These are phyloP conservation scores for Champsocephalus esox DNA, from an alignment of 2,797 vertebrate species.

Conservation along the genomic window DNA sequence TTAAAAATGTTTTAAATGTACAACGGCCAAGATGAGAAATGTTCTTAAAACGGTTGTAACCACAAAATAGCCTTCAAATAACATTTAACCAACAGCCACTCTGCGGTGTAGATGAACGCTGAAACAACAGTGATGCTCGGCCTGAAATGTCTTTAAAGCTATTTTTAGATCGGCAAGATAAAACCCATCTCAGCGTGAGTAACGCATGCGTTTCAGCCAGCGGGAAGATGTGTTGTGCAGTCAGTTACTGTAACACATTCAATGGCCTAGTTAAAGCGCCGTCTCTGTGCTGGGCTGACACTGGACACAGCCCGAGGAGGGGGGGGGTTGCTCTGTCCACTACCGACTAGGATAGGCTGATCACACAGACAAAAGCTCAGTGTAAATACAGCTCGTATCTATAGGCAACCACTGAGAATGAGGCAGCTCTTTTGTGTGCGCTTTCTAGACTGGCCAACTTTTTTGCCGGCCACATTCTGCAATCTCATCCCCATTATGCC, in stretches of 20 bases:
- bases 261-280: slow-evolving; percentile 75
- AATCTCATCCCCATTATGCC: slow-evolving; percentile 71
- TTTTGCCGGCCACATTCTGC: slow-evolving; percentile 70
- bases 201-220: slow-evolving; percentile 70
- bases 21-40: background rate
- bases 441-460: slow-evolving; percentile 71
- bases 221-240: slow-evolving; percentile 69
- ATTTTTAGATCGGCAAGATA: slow-evolving; percentile 79
- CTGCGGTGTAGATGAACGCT: slow-evolving; percentile 19
- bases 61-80: background rate
- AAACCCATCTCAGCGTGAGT: slow-evolving; percentile 71
- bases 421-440: slow-evolving; percentile 76
- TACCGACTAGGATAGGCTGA: slow-evolving; percentile 63
- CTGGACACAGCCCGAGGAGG: slow-evolving; percentile 33
- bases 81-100: slow-evolving; percentile 6
- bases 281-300: slow-evolving; percentile 47
- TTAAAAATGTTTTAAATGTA: background rate
- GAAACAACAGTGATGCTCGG: slow-evolving; percentile 34
- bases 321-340: slow-evolving; percentile 43
- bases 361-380: slow-evolving; percentile 72
- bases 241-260: slow-evolving; percentile 69
- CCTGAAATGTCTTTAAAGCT: slow-evolving; percentile 59
- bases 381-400: slow-evolving; percentile 80
- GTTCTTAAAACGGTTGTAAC: background rate
- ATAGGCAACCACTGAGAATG: slow-evolving; percentile 81